Conservation (phyloP, 2,888 invertebrate species). For the Heliconius cydno region DNA sequence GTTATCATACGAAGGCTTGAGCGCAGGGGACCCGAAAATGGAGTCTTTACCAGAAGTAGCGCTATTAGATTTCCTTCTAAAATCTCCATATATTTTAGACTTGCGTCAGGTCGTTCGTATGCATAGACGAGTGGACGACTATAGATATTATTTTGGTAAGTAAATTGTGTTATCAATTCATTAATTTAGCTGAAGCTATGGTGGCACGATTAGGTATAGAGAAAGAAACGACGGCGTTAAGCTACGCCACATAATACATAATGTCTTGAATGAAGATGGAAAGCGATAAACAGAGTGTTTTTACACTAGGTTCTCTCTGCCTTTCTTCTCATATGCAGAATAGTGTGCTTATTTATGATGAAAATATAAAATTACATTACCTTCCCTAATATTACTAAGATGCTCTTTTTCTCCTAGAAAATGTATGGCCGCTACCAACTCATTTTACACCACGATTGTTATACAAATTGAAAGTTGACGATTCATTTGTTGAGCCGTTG, state of each 20-base stretch:
- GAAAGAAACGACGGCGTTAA: no score
- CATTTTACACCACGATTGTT: slow-evolving; percentile 72
- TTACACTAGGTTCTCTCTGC: no score
- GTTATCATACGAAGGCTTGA: slow-evolving; percentile 69
- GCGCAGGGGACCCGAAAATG: slow-evolving; percentile 70
- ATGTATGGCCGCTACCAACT: slow-evolving; percentile 73
- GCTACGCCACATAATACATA: no score
- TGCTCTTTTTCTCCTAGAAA: slow-evolving; percentile 54
- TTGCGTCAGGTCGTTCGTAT: slow-evolving; percentile 61
- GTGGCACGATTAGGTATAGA: no score
- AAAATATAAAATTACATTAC: no score
- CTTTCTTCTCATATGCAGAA: no score
- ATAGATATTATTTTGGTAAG: slow-evolving; percentile 72
- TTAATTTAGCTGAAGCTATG: no score
- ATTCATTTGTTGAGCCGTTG: slow-evolving; percentile 75
- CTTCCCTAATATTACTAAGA: background rate
- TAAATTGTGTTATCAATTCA: background rate
- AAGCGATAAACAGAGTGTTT: no score
- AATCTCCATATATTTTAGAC: slow-evolving; percentile 68
- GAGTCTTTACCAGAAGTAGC: slow-evolving; percentile 78
- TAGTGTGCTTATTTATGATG: no score
- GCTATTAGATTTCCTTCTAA: slow-evolving; percentile 73
- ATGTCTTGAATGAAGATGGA: no score
- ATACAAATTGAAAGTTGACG: slow-evolving; percentile 75
- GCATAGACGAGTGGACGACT: slow-evolving; percentile 75